phyloP scores from a whole-genome alignment of 2,797 vertebrate genomes.

The Poecilia velifera region DNA sequence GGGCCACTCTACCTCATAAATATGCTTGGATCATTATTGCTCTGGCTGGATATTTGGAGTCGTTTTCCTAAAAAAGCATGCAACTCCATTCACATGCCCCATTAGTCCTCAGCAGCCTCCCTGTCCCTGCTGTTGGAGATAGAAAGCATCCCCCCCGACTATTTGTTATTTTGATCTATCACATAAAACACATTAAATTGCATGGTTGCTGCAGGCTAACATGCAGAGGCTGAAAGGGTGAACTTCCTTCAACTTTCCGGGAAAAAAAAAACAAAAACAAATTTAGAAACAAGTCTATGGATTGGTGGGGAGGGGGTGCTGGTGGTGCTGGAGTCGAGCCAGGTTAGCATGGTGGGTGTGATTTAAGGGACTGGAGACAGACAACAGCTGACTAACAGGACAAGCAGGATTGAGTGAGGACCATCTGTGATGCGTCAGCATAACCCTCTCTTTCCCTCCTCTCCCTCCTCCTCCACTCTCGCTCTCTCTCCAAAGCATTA shows the following conservation, averaged over 20 bases:
- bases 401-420: slow-evolving; percentile 54
- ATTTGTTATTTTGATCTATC: neutral
- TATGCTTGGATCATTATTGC: neutral
- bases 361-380: slow-evolving; percentile 61
- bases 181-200: too few relatives aligned
- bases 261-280: neutral
- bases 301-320: slow-evolving; percentile 7
- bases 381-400: slow-evolving; percentile 69
- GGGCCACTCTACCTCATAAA: neutral
- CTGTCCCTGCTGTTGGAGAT: neutral
- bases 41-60: neutral
- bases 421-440: slow-evolving; percentile 79
- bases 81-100: neutral
- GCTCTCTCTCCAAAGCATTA: slow-evolving; percentile 72
- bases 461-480: slow-evolving; percentile 26
- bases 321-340: slow-evolving; percentile 29
- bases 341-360: slow-evolving; percentile 54
- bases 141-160: neutral
- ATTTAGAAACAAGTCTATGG: slow-evolving; percentile 28
- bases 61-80: neutral
- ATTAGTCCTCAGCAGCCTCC: neutral
- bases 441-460: slow-evolving; percentile 29
- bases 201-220: neutral
- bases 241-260: neutral
- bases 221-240: neutral